These are phyloP conservation scores for Capromys pilorides DNA, from an alignment of 2,797 vertebrate species.

Conservation along the genomic window DNA sequence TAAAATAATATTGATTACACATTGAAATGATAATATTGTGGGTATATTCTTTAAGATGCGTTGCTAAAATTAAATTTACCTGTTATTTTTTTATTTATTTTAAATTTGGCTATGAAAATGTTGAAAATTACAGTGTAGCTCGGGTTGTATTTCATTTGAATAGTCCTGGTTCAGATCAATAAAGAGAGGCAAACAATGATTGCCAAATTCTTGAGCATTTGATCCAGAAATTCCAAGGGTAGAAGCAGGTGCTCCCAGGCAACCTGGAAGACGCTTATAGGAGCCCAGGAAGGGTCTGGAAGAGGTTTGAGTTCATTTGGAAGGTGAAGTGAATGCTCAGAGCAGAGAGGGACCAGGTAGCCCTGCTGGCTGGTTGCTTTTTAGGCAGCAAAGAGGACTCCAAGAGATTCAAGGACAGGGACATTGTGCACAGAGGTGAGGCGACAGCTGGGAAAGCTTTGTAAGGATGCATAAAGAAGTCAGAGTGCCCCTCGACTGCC, in stretches of 20 bases:
- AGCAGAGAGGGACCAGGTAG: background rate
- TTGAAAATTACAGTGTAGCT: background rate
- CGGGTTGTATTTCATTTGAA: background rate
- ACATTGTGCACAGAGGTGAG: background rate
- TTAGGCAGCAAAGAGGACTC: background rate
- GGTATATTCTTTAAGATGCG: conserved; percentile 1
- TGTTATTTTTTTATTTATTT: conserved; percentile 26
- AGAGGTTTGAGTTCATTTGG: background rate
- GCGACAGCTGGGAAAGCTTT: background rate
- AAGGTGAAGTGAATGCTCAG: background rate
- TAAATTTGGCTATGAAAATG: background rate
- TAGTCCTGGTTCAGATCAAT: background rate
- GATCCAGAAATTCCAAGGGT: background rate
- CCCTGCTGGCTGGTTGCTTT: background rate
- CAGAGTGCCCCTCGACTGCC: background rate
- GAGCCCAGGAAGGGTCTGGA: background rate
- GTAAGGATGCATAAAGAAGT: background rate
- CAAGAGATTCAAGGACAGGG: background rate
- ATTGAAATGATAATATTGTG: background rate
- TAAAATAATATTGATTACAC: background rate
- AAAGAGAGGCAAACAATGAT: background rate
- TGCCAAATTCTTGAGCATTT: background rate
- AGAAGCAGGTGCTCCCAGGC: background rate
- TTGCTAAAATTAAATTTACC: background rate
- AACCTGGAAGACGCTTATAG: background rate